Conservation (phyloP, 2,888 invertebrate genomes). For the Gymnocheta viridis region DNA sequence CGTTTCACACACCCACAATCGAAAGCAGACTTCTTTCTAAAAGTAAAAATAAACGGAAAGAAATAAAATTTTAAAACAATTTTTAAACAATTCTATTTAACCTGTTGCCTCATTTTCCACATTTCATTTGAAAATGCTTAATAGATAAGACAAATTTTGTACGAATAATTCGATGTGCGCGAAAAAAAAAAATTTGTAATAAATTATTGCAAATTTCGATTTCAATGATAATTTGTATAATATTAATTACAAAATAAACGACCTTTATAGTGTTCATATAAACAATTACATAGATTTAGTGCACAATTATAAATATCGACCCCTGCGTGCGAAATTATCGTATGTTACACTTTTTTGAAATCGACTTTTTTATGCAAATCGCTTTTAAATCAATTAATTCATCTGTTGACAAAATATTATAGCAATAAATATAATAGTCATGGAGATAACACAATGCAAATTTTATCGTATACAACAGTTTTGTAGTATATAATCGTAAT, state of each 20-base stretch:
- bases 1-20: constrained; percentile 2
- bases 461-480: too few species aligned
- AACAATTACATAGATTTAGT: background rate
- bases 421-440: too few species aligned
- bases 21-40: background rate
- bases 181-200: background rate
- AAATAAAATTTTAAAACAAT: constrained; percentile 3
- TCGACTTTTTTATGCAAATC: too few species aligned
- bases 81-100: constrained; percentile 13
- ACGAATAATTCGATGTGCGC: background rate
- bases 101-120: constrained; percentile 49
- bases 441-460: too few species aligned
- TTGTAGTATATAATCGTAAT: too few species aligned
- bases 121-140: background rate
- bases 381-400: too few species aligned
- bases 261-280: constrained; percentile 34
- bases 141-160: background rate
- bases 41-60: background rate
- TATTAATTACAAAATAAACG: constrained; percentile 26
- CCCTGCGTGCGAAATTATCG: too few species aligned
- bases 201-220: constrained; percentile 15
- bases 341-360: too few species aligned
- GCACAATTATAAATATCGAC: background rate
- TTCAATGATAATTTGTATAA: constrained; percentile 49
- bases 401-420: too few species aligned